Base-by-base conservation (phyloP, 2,113 vertebrate species). In the Toxotes jaculatrix region DNA sequence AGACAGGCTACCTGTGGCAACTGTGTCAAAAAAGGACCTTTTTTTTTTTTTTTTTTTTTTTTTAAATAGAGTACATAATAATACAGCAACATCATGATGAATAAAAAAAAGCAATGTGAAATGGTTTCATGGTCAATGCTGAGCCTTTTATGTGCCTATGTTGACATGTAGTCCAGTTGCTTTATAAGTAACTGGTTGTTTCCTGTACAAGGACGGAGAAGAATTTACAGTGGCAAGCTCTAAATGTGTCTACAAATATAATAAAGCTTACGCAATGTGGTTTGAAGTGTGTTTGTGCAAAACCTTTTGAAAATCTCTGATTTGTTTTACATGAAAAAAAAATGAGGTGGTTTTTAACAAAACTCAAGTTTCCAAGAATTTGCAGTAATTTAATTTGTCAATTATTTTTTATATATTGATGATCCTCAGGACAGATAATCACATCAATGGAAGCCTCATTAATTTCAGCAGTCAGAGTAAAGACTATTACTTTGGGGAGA, bases 211-310 rank as follows among this genome's bases (percentile, higher is more conserved):
- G 32, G 64, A 77, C n/a, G 62, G 61, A 79, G 53, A 80, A 68
- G 19, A 75, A 70, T 89, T 87, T 66, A 63, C 75, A 38, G 45
- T 69, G 47, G 53, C 62, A 10, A 83, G 49, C 68, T 90, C 42
- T 85, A 66, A 68, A 74, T 74, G 68, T 89, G 45, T 87, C 77
- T 80, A 63, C 69, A 88, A 79, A 78, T 82, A 69, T 55, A 95
- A 95, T 95, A 95, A 95, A 95, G 62, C 53, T 69, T 72, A 80
- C 63, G n/a, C 21, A 79, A 89, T 81, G 62, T 71, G 64, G 1
- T 69, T 27, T 62, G 17, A 63, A 43, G 53, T 77, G 34, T 82
- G 21, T 71, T 56, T 69, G 19, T 67, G 5, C 0, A 36, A 73
- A 69, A 53, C 56, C 11, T 68, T 27, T 27, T 59, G 21, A 1